phyloP scores from a whole-genome alignment of 2,888 invertebrate species.

The Zaprionus lineosus region DNA sequence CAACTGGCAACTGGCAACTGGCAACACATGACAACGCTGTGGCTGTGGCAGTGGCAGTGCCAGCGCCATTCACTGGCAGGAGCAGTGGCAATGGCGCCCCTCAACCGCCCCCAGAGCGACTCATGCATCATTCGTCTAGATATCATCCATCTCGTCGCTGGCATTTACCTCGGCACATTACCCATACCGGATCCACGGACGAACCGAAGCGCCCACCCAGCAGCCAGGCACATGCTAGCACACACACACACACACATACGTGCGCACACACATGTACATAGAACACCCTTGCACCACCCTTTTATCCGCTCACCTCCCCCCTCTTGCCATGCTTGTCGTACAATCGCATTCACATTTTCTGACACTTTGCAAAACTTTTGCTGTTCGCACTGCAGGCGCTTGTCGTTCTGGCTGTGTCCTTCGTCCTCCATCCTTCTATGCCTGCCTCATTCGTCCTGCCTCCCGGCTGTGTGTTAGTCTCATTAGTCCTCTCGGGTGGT shows the following conservation, averaged over 20 bases:
- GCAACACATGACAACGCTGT: slow-evolving; percentile 42
- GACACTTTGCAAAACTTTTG: slow-evolving; percentile 78
- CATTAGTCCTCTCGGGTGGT: slow-evolving; percentile 66
- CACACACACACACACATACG: background rate
- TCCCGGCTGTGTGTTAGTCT: slow-evolving; percentile 56
- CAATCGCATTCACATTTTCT: slow-evolving; percentile 79
- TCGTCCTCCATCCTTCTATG: background rate
- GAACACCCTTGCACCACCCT: background rate
- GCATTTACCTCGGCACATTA: slow-evolving; percentile 74
- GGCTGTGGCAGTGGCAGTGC: slow-evolving; percentile 30
- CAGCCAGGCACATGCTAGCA: slow-evolving; percentile 1
- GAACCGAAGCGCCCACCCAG: background rate
- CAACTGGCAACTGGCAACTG: slow-evolving; percentile 9
- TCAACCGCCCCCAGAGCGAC: slow-evolving; percentile 59
- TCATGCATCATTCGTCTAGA: slow-evolving; percentile 80
- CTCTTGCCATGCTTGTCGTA: slow-evolving; percentile 18
- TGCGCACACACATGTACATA: background rate
- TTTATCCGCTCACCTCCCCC: background rate
- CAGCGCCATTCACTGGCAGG: slow-evolving; percentile 13
- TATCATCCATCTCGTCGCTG: slow-evolving; percentile 79
- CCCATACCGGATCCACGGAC: slow-evolving; percentile 47
- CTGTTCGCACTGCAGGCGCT: slow-evolving; percentile 77
- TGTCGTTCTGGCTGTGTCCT: slow-evolving; percentile 27
- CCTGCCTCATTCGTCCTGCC: background rate
- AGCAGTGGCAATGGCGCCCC: slow-evolving; percentile 15